These are phyloP conservation scores for Furnarius figulus DNA, from an alignment of 2,113 vertebrate species.

Conservation along the genomic window DNA sequence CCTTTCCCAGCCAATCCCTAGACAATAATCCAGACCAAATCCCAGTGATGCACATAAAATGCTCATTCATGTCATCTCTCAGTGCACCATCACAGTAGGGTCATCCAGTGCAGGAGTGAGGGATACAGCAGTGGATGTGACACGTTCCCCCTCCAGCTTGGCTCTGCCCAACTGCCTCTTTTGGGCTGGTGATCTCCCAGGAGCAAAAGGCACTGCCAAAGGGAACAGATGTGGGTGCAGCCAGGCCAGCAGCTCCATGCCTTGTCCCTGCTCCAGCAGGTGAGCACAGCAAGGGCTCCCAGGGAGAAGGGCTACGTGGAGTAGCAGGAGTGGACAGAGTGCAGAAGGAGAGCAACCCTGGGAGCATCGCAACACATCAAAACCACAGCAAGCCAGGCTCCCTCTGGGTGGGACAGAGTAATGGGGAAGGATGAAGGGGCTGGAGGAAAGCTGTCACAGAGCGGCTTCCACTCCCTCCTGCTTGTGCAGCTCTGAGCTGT, in stretches of 20 bases:
- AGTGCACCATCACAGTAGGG: neutral
- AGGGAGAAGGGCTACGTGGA: rapidly evolving
- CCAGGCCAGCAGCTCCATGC: neutral
- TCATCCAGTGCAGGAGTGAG: neutral
- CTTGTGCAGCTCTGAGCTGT: neutral
- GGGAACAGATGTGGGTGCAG: neutral
- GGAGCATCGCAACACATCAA: neutral
- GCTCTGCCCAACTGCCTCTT: neutral
- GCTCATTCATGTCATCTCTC: neutral
- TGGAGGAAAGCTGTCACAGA: neutral
- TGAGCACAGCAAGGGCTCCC: neutral
- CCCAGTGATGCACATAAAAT: rapidly evolving
- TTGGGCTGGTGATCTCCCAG: neutral
- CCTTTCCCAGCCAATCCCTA: neutral
- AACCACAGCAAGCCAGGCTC: neutral
- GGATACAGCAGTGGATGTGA: neutral
- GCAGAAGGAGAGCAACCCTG: neutral
- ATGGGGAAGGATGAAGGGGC: neutral
- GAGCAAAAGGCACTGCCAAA: neutral
- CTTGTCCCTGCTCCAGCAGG: neutral
- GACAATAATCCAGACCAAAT: neutral
- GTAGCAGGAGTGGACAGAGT: neutral
- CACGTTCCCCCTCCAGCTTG: neutral
- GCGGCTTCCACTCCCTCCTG: neutral
- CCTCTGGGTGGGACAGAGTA: neutral